Evolutionary conservation across 2,888 invertebrate species (phyloP).

Genomic region (Odontomyia ornata): DNA sequence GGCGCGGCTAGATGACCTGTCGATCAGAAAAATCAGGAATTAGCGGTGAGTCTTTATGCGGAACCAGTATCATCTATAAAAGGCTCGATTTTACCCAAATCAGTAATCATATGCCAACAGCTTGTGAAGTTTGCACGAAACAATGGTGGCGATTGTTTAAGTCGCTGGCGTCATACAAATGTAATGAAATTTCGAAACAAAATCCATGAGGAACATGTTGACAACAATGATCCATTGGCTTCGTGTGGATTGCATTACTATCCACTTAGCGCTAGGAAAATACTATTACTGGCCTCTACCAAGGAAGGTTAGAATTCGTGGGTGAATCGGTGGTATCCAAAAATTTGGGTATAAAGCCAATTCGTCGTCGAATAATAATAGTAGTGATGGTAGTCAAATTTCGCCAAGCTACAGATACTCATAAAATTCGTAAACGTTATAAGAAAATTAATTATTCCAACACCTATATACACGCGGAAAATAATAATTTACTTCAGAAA

Average conservation of each 20-base stretch:
- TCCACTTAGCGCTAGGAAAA: too few species aligned
- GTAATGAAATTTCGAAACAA: constrained; percentile 97
- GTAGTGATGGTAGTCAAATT: constrained; percentile 71
- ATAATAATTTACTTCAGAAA: too few species aligned
- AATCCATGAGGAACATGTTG: constrained; percentile 98
- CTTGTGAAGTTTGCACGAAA: constrained; percentile 94
- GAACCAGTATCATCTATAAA: constrained; percentile 63
- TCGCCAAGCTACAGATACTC: constrained; percentile 75
- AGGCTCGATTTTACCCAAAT: constrained; percentile 94
- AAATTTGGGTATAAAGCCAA: constrained; percentile 92
- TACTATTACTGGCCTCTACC: constrained; percentile 86
- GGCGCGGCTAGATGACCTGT: constrained; percentile 88
- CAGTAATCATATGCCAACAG: too few species aligned
- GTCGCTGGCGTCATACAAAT: constrained; percentile 97
- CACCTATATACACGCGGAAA: too few species aligned
- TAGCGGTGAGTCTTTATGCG: constrained; percentile 67
- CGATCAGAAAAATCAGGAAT: constrained; percentile 68
- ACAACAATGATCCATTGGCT: too few species aligned
- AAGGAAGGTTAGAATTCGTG: constrained; percentile 91
- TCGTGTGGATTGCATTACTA: too few species aligned
- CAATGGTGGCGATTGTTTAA: constrained; percentile 98
- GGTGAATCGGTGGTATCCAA: constrained; percentile 92
- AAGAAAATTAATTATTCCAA: too few species aligned
- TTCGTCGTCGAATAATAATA: constrained; percentile 67
- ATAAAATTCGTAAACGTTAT: too few species aligned